phyloP scores from a whole-genome alignment of 2,888 invertebrate species.

The Marronus borbonicus region DNA sequence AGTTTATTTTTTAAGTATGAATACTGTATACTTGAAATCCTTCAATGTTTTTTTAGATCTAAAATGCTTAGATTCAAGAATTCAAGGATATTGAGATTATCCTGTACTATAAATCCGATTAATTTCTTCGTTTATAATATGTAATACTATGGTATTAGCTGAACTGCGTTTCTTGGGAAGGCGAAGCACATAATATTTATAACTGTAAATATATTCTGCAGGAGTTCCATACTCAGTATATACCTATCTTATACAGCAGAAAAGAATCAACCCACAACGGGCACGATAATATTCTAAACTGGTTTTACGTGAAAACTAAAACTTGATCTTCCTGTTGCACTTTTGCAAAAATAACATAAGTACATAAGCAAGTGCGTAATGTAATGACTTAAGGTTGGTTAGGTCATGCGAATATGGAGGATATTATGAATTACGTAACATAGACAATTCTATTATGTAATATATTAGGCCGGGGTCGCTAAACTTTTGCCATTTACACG shows the following conservation, averaged over 20 bases:
- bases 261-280: slow-evolving; percentile 45
- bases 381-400: slow-evolving; percentile 41
- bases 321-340: slow-evolving; percentile 49
- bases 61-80: no score
- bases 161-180: slow-evolving; percentile 11
- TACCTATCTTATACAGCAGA: slow-evolving; percentile 38
- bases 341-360: slow-evolving; percentile 42
- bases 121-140: no score
- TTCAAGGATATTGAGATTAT: no score
- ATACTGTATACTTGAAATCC: no score
- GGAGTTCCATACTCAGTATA: slow-evolving; percentile 28
- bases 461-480: background rate
- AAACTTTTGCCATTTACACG: background rate
- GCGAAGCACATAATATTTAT: background rate
- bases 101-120: no score
- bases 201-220: slow-evolving; percentile 40
- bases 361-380: slow-evolving; percentile 14
- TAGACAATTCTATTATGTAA: slow-evolving; percentile 20
- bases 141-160: background rate
- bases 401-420: slow-evolving; percentile 21
- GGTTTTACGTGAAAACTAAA: slow-evolving; percentile 42
- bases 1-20: no score
- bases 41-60: no score
- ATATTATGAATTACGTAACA: slow-evolving; percentile 41
- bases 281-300: slow-evolving; percentile 39